Percentiles rank a stretch among this genome's conserved stretches.
Conservation (phyloP, 2,888 invertebrate genomes). For the Ornithoptera alexandrae region DNA sequence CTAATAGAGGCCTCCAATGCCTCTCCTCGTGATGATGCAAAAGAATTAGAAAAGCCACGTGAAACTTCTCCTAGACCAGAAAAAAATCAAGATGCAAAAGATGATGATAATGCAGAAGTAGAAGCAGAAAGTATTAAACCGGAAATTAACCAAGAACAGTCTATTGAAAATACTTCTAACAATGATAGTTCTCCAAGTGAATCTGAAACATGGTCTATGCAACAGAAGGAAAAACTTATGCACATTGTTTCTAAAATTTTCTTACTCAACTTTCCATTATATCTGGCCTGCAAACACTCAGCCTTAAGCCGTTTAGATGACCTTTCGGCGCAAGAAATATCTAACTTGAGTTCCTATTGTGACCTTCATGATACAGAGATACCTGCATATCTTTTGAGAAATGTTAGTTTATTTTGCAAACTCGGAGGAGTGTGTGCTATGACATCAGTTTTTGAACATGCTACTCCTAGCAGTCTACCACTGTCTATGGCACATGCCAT, state of each 20-base stretch:
- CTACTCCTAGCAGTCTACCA: constrained; percentile 86
- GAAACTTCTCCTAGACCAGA: constrained; percentile 47
- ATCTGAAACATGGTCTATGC: constrained; percentile 83
- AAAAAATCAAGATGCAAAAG: constrained; percentile 44
- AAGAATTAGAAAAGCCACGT: constrained; percentile 48
- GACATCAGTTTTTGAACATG: constrained; percentile 90
- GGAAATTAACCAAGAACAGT: constrained; percentile 42
- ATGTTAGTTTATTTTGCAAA: constrained; percentile 96
- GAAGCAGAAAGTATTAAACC: constrained; percentile 46
- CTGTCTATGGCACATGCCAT: constrained; percentile 95
- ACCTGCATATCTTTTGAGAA: constrained; percentile 92
- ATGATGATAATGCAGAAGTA: constrained; percentile 34
- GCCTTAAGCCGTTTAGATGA: constrained; percentile 90
- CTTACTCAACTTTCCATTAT: constrained; percentile 92
- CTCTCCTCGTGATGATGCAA: constrained; percentile 46
- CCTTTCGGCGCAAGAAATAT: constrained; percentile 90
- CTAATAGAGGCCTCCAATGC: constrained; percentile 65
- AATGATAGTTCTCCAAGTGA: constrained; percentile 42
- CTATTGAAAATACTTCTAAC: constrained; percentile 33
- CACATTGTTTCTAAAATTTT: constrained; percentile 92
- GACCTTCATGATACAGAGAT: constrained; percentile 96
- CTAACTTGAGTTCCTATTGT: constrained; percentile 88
- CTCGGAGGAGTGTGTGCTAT: constrained; percentile 93
- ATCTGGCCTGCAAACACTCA: constrained; percentile 92
- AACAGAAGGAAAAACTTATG: constrained; percentile 93